Evolutionary conservation across 2,888 invertebrate species (phyloP), one percentile per base, ranked within the genome.

Genomic region (Pristionchus fissidentatus): DNA sequence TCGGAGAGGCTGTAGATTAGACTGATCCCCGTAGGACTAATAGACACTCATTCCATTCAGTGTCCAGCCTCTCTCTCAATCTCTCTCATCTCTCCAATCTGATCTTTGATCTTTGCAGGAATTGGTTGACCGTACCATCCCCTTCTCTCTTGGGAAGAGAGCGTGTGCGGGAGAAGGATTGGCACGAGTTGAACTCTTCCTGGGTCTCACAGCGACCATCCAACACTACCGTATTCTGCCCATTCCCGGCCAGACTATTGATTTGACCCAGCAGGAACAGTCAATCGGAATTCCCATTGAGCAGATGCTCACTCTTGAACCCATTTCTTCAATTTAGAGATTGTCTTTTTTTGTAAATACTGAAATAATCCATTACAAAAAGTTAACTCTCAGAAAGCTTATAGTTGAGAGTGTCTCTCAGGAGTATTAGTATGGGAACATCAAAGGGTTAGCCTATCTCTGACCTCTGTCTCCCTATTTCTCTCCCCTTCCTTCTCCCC

Each of bases 21-120:
- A n/a, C n/a, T n/a, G n/a, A n/a, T n/a, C n/a, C n/a, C n/a, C n/a
- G n/a, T n/a, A n/a, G n/a, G n/a, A n/a, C n/a, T n/a, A n/a, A n/a
- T n/a, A n/a, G n/a, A n/a, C n/a, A n/a, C n/a, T n/a, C n/a, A n/a
- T n/a, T n/a, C n/a, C n/a, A n/a, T n/a, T n/a, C n/a, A n/a, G n/a
- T n/a, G n/a, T n/a, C n/a, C n/a, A n/a, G n/a, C n/a, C n/a, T n/a
- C n/a, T n/a, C n/a, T n/a, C 10, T 10, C 26, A 57, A 57, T 22
- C 22, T n/a, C 55, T 55, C 7, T n/a, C 55, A 55, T 4, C 22
- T 55, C 55, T 55, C 55, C 55, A 55, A 13, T 19, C 22, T 66
- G 66, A 66, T 66, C 66, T 38, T 66, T 66, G 66, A 66, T 66
- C 66, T 66, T 62, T 41, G 38, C 66, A 66, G 66, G 66, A 66